Conservation (phyloP, 2,888 invertebrate genomes). For the Pristionchus fissidentatus region DNA sequence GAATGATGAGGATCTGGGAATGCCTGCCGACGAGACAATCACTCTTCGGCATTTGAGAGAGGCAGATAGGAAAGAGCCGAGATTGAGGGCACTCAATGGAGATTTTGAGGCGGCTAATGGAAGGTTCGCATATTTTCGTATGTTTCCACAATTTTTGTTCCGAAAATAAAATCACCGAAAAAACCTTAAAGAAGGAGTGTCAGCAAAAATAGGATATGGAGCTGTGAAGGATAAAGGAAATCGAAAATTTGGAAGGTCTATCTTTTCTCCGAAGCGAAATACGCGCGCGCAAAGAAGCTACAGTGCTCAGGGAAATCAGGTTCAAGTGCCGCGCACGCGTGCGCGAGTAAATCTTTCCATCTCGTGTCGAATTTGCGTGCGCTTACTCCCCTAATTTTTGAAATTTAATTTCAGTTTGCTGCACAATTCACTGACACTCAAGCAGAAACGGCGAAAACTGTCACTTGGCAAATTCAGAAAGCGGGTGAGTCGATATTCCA, state of each 20-base stretch:
- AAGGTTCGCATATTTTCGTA: neutral
- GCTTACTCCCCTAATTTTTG: neutral
- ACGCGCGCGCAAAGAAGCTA: too few relatives aligned
- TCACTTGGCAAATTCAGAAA: neutral
- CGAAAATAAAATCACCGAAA: too few relatives aligned
- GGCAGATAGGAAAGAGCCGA: slow-evolving; percentile 23
- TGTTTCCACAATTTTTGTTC: too few relatives aligned
- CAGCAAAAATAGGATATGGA: too few relatives aligned
- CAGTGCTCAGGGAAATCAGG: too few relatives aligned
- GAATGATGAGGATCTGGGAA: slow-evolving; percentile 45
- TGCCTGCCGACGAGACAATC: neutral
- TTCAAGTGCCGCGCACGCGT: too few relatives aligned
- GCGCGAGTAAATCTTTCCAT: too few relatives aligned
- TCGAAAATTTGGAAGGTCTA: too few relatives aligned
- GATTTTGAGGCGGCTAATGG: slow-evolving; percentile 31
- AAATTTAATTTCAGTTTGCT: neutral
- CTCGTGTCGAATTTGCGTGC: fast-evolving
- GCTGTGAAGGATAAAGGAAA: too few relatives aligned
- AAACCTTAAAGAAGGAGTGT: too few relatives aligned
- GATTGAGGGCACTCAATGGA: slow-evolving; percentile 30
- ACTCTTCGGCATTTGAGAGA: slow-evolving; percentile 11
- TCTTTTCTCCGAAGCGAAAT: too few relatives aligned
- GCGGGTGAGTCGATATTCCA: neutral
- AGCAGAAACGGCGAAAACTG: neutral
- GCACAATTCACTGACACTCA: neutral